A percentile compares a stretch with the other conserved stretches of the same genome.
These are phyloP conservation scores for Ectemnius lituratus DNA, from an alignment of 2,888 invertebrate genomes.

Conservation along the genomic window DNA sequence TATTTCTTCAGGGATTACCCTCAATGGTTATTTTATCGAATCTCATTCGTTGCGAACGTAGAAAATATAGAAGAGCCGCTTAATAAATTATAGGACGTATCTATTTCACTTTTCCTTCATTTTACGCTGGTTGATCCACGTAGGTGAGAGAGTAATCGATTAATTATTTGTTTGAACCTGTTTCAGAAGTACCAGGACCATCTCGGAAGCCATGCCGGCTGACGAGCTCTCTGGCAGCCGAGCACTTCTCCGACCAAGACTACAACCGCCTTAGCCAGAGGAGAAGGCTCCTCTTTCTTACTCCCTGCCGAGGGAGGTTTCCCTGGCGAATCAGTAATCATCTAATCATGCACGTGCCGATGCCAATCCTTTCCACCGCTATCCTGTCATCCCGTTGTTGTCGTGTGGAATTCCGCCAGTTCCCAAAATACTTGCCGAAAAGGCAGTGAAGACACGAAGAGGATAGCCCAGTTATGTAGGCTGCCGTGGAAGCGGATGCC, in stretches of 20 bases:
- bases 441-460: constrained; percentile 14
- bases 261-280: constrained; percentile 67
- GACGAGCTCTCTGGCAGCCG: constrained; percentile 62
- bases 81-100: constrained; percentile 35
- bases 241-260: constrained; percentile 60
- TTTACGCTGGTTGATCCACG: constrained; percentile 28
- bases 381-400: constrained; percentile 2
- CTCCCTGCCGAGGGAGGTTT: not conserved
- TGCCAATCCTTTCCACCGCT: constrained; percentile 9
- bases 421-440: not conserved
- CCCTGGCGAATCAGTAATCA: constrained; percentile 28
- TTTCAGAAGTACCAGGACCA: constrained; percentile 65
- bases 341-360: constrained; percentile 35
- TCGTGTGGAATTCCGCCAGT: not conserved
- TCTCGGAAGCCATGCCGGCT: constrained; percentile 70
- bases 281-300: constrained; percentile 36
- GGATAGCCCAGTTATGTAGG: constrained; percentile 41
- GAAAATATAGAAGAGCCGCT: not conserved
- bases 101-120: constrained; percentile 22
- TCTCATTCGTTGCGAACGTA: constrained; percentile 14
- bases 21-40: constrained; percentile 7
- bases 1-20: too few relatives aligned
- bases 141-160: constrained; percentile 36
- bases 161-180: constrained; percentile 56
- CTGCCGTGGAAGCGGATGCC: constrained; percentile 27